phyloP scores from a whole-genome alignment of 2,113 vertebrate genomes.

The Onychostruthus taczanowskii region DNA sequence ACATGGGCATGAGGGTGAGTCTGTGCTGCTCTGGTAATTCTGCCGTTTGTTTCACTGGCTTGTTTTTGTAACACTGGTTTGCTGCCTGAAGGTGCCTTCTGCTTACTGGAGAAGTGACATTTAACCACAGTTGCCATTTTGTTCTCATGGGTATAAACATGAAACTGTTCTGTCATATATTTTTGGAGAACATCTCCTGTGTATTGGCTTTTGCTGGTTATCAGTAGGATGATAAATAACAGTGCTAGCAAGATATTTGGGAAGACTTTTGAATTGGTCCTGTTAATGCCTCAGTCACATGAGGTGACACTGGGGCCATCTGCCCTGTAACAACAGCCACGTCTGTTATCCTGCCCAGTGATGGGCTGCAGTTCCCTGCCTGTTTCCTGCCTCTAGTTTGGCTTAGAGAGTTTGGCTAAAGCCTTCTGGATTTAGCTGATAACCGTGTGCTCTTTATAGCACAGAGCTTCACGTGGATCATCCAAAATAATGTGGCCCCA shows the following conservation, averaged over 20 bases:
- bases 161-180: fast-evolving
- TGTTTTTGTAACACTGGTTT: not conserved
- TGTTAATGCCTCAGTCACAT: not conserved
- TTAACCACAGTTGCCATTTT: not conserved
- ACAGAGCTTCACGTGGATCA: not conserved
- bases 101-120: not conserved
- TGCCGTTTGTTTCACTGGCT: not conserved
- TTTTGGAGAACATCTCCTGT: not conserved
- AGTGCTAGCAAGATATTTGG: not conserved
- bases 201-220: not conserved
- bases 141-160: fast-evolving
- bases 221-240: not conserved
- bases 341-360: not conserved
- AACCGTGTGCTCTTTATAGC: not conserved
- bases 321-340: not conserved
- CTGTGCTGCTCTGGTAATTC: not conserved
- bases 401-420: not conserved
- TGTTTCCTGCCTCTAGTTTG: not conserved
- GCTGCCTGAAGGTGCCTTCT: not conserved
- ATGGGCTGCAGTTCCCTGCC: not conserved
- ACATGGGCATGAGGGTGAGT: conserved; percentile 97
- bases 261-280: not conserved
- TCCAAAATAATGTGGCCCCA: not conserved
- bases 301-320: not conserved
- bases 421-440: not conserved